phyloP scores from a whole-genome alignment of 2,888 invertebrate genomes.

The Coenonympha arcania region DNA sequence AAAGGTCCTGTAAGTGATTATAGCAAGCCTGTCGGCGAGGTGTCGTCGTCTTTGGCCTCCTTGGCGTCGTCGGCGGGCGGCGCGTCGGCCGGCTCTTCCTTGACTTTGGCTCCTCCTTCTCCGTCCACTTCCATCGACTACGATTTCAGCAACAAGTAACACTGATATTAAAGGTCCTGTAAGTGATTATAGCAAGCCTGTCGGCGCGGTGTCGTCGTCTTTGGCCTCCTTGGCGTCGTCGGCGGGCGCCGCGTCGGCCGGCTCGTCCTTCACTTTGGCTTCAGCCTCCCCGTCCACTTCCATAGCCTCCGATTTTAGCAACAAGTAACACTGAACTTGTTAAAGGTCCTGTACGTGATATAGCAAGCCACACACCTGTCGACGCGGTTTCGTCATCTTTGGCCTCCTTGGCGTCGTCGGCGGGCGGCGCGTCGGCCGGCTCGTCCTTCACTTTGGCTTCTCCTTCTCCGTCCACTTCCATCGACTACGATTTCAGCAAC shows the following conservation, averaged over 20 bases:
- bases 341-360: no score
- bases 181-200: constrained; percentile 20
- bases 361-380: constrained; percentile 25
- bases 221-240: constrained; percentile 65
- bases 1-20: no score
- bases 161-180: no score
- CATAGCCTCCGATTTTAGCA: no score
- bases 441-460: constrained; percentile 75
- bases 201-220: constrained; percentile 41
- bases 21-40: constrained; percentile 33
- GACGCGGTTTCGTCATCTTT: constrained; percentile 47
- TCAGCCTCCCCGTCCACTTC: constrained; percentile 62
- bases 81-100: constrained; percentile 61
- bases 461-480: constrained; percentile 60
- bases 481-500: no score
- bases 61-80: constrained; percentile 61
- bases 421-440: constrained; percentile 36
- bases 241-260: constrained; percentile 40
- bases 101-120: constrained; percentile 68
- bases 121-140: constrained; percentile 61
- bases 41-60: constrained; percentile 49
- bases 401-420: constrained; percentile 64
- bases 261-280: constrained; percentile 73
- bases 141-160: no score
- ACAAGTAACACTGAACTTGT: no score